Base-by-base conservation (phyloP, 2,113 vertebrate genomes). In the Danionella cerebrum region DNA sequence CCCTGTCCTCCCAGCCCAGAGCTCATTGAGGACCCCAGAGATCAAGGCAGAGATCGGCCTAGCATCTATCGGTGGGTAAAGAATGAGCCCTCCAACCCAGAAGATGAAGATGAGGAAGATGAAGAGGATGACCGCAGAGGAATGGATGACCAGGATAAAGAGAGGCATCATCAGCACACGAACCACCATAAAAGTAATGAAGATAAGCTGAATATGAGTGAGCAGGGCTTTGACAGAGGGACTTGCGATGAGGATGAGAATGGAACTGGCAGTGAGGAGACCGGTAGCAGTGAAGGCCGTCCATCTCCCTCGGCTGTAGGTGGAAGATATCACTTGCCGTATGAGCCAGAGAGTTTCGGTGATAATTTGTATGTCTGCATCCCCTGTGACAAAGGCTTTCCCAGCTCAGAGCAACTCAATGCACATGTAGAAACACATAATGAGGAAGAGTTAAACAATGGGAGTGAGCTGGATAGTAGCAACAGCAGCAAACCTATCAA, bases 341-440 rank as follows among this genome's bases (percentile, higher is more conserved):
- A 95, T 0, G 94, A 98, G 79, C 96, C 95, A 0, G 96, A 99
- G 85, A 94, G 91, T 87, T 94, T 97, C 41, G 94, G 96, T 0
- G 96, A 98, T 90, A 99, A 98, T 86, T 84, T 98, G 29, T 99
- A 99, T 2, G 95, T 99, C 18, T 99, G 96, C 84, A 97, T 99
- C 75, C 96, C 96, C 6, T 99, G 96, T 1, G 96, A 94, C 75
- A 99, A 98, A 79, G 96, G 96, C 78, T 99, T 99, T 76, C 96
- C 96, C 22, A 98, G 93, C 87, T 98, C 96, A 0, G 96, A 99
- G 84, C 94, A 98, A 87, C 94, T 99, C 77, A 99, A 98, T 1
- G 96, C 96, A 13, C 96, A 98, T 1, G 96, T 98, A 79, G 96
- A 99, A 87, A 92, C 94, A 2, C 96, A 99, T 83, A 94, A 93